A percentile compares a stretch with the other conserved stretches of the same genome.
These are phyloP conservation scores for Armadillidium nasatum DNA, from an alignment of 1,140 invertebrate genomes.

Conservation along the genomic window DNA sequence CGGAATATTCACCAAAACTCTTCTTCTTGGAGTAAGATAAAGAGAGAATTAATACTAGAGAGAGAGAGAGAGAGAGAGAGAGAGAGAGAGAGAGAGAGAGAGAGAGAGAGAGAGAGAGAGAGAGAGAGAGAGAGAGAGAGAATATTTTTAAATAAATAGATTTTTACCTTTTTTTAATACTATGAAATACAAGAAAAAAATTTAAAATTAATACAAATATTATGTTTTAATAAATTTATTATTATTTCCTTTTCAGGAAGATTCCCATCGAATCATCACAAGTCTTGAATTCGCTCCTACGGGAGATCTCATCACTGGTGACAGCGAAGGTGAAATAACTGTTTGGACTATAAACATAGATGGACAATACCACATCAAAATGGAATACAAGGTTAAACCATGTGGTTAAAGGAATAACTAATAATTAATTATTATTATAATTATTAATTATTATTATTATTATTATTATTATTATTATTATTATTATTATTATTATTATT, in stretches of 20 bases:
- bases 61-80: background rate
- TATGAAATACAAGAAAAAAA: too few species aligned
- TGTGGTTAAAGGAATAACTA: conserved; percentile 21
- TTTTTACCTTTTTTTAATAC: too few species aligned
- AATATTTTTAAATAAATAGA: too few species aligned
- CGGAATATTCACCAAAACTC: conserved; percentile 79
- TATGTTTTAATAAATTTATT: background rate
- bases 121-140: too few species aligned
- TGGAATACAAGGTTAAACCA: conserved; percentile 82
- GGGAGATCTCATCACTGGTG: conserved; percentile 88
- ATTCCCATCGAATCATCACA: background rate
- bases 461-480: too few species aligned
- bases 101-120: conserved; percentile 56
- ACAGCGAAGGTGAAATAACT: conserved; percentile 89
- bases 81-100: conserved; percentile 47
- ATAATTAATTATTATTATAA: too few species aligned
- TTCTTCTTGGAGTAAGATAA: conserved; percentile 57
- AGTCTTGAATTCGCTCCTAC: conserved; percentile 80
- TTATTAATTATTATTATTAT: too few species aligned
- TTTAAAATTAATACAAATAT: too few species aligned
- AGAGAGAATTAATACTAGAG: conserved; percentile 59
- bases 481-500: too few species aligned
- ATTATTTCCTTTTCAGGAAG: background rate
- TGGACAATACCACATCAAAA: conserved; percentile 76
- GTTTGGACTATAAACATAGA: conserved; percentile 85